Evolutionary conservation across 2,113 vertebrate genomes (phyloP).

Genomic region (Athene cunicularia): DNA sequence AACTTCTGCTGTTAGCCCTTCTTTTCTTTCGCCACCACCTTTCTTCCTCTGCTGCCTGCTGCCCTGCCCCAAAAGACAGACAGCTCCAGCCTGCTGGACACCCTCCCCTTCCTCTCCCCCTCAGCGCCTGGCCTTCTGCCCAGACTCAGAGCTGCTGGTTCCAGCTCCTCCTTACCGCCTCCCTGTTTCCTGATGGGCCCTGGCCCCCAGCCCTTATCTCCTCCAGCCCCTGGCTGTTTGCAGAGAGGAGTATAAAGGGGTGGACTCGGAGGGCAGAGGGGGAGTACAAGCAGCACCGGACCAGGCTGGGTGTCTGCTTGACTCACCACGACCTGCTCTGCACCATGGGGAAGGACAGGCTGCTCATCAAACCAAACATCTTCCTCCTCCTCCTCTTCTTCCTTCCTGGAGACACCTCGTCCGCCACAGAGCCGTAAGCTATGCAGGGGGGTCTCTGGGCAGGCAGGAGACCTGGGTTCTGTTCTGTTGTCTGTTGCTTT

Average conservation of each 20-base stretch:
- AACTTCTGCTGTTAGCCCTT: neutral
- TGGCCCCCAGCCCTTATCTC: constrained; percentile 54
- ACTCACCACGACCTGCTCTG: neutral
- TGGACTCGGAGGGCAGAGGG: neutral
- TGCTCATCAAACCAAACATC: neutral
- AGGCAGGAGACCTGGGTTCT: neutral
- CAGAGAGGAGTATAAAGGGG: constrained; percentile 26
- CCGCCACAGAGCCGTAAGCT: constrained; percentile 49
- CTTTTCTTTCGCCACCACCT: neutral
- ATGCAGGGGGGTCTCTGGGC: neutral
- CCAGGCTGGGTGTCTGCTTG: neutral
- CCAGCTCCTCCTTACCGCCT: constrained; percentile 25
- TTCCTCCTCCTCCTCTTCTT: constrained; percentile 45
- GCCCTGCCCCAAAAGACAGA: neutral
- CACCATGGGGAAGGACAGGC: neutral
- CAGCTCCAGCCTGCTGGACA: neutral
- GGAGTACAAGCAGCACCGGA: neutral
- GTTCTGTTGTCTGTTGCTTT: neutral
- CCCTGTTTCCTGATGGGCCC: neutral
- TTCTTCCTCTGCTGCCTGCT: neutral
- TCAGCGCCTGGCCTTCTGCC: constrained; percentile 26
- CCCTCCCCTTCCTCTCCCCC: neutral
- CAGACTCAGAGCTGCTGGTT: neutral
- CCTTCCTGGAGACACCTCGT: neutral
- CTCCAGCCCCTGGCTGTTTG: constrained; percentile 12